These are phyloP conservation scores for Tetramorium alpestre DNA, from an alignment of 1,140 invertebrate species.

Conservation along the genomic window DNA sequence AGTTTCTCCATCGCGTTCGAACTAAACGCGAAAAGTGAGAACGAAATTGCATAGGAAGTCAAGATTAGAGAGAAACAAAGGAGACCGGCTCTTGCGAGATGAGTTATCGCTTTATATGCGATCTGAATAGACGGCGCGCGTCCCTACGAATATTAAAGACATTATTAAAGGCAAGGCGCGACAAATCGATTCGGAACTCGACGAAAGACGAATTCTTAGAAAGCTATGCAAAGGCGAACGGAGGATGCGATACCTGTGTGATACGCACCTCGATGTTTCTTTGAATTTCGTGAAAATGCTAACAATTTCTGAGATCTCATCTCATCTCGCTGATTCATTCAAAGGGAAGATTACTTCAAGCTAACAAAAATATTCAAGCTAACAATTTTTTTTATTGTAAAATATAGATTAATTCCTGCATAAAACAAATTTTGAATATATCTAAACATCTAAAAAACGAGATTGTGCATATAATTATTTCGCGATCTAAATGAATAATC, in stretches of 20 bases:
- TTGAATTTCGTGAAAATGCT: not conserved
- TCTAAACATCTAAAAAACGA: not conserved
- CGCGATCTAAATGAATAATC: too few relatives aligned
- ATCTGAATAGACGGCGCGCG: not conserved
- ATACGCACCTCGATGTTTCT: not conserved
- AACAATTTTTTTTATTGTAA: not conserved
- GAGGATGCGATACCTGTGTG: too few relatives aligned
- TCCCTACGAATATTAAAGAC: not conserved
- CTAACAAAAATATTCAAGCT: not conserved
- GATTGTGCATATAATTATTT: too few relatives aligned
- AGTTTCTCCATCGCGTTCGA: not conserved
- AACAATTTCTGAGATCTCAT: not conserved
- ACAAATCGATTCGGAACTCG: constrained; percentile 8
- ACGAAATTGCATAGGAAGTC: not conserved
- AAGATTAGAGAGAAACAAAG: not conserved
- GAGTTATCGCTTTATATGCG: not conserved
- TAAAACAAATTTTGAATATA: not conserved
- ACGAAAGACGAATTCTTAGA: not conserved
- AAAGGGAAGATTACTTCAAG: not conserved
- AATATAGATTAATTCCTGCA: not conserved
- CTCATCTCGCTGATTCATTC: not conserved
- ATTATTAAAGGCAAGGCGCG: not conserved
- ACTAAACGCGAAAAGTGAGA: not conserved
- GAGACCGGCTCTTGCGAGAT: not conserved
- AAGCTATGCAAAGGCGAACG: not conserved